A percentile compares a stretch with the other conserved stretches of the same genome.
Evolutionary conservation across 2,888 invertebrate species (phyloP).

Genomic region (Xestia ashworthii): DNA sequence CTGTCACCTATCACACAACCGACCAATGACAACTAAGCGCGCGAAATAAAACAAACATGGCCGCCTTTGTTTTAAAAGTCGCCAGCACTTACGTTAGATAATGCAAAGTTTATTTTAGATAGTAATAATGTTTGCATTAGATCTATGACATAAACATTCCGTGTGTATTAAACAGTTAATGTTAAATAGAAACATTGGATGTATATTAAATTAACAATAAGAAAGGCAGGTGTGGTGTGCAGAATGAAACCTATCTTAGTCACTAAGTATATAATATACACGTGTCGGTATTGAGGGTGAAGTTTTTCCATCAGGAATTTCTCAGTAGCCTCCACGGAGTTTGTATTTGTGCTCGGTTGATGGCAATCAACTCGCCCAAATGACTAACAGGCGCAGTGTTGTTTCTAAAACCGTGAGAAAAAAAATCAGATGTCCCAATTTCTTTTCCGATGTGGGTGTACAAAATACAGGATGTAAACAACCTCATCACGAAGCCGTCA

Average conservation of each 20-base stretch:
- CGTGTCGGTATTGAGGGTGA: background rate
- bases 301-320: background rate
- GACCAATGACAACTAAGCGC: background rate
- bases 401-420: no score
- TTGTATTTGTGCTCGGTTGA: background rate
- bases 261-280: background rate
- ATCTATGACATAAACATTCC: conserved; percentile 65
- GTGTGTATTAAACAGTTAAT: conserved; percentile 53
- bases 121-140: conserved; percentile 65
- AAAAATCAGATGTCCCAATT: no score
- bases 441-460: no score
- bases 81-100: conserved; percentile 61
- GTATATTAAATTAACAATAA: conserved; percentile 17
- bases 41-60: conserved; percentile 13
- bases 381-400: no score
- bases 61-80: conserved; percentile 65
- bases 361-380: background rate
- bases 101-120: conserved; percentile 63
- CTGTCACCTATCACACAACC: background rate
- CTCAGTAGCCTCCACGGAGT: background rate
- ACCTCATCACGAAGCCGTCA: no score
- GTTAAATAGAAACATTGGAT: conserved; percentile 21
- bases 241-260: background rate
- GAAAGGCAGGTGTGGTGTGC: background rate
- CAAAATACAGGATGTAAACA: no score